Percentiles rank a stretch among this genome's conserved stretches.
Evolutionary conservation across 2,797 vertebrate species (phyloP).

Genomic region (Simalia tracyae): DNA sequence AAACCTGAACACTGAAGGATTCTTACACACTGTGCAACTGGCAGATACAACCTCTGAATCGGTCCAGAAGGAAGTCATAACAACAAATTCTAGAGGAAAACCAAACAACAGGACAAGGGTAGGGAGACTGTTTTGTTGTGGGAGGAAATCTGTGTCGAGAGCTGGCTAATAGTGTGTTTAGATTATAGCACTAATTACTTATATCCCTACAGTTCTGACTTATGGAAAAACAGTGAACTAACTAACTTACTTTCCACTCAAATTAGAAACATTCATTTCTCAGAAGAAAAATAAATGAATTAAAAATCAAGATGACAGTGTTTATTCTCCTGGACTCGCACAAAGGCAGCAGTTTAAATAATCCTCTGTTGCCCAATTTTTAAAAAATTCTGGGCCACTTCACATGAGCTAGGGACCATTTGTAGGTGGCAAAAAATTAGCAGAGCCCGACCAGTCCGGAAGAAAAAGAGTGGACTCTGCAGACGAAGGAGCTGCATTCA

Average conservation of each 20-base stretch:
- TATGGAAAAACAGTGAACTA: constrained; percentile 9
- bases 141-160: neutral
- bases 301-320: neutral
- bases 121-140: neutral
- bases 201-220: constrained; percentile 4
- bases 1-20: neutral
- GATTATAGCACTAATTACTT: constrained; percentile 12
- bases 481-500: no score
- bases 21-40: neutral
- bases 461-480: no score
- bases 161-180: neutral
- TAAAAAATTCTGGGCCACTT: neutral
- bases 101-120: neutral
- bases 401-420: neutral
- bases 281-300: neutral
- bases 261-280: constrained; percentile 20
- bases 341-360: neutral
- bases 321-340: neutral
- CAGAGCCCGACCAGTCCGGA: neutral
- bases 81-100: neutral
- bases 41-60: neutral
- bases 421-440: neutral
- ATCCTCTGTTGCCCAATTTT: neutral
- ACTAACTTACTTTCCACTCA: constrained; percentile 8
- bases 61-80: neutral